These are phyloP conservation scores for Drosophila nikananu DNA, from an alignment of 1,140 invertebrate species.

Conservation along the genomic window DNA sequence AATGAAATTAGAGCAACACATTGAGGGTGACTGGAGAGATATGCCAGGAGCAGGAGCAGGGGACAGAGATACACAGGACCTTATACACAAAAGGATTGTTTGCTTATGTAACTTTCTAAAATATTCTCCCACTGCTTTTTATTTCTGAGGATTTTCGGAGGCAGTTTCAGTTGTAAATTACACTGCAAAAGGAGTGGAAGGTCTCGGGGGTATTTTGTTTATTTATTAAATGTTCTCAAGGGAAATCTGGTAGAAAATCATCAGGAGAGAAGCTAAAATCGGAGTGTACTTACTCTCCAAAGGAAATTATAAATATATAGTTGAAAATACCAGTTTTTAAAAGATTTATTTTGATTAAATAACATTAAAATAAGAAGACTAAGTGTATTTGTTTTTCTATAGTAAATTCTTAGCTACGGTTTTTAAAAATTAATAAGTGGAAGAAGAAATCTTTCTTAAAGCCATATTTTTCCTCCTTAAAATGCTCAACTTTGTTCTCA, in stretches of 20 bases:
- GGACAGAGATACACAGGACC: constrained; percentile 15
- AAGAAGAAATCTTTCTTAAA: too few species aligned
- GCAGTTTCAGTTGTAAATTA: constrained; percentile 27
- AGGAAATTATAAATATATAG: too few species aligned
- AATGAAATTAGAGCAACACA: constrained; percentile 79
- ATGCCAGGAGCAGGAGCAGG: constrained; percentile 20
- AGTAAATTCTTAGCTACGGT: too few species aligned
- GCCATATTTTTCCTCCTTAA: background rate
- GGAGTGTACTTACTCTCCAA: too few species aligned
- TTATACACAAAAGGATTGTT: constrained; percentile 66
- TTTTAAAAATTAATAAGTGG: too few species aligned
- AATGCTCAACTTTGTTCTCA: background rate
- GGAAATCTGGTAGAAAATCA: background rate
- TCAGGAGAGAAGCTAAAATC: background rate
- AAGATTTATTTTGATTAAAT: too few species aligned
- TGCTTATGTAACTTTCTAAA: constrained; percentile 76
- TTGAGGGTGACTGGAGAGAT: constrained; percentile 64
- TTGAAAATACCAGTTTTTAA: too few species aligned
- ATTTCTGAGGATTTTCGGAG: background rate
- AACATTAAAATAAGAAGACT: too few species aligned
- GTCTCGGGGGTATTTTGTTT: background rate
- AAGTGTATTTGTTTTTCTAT: too few species aligned
- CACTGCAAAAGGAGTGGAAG: constrained; percentile 8
- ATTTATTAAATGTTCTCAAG: background rate
- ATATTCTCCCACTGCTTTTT: constrained; percentile 24